These are phyloP conservation scores for Castor canadensis DNA, from an alignment of 2,113 vertebrate genomes.

Conservation along the genomic window DNA sequence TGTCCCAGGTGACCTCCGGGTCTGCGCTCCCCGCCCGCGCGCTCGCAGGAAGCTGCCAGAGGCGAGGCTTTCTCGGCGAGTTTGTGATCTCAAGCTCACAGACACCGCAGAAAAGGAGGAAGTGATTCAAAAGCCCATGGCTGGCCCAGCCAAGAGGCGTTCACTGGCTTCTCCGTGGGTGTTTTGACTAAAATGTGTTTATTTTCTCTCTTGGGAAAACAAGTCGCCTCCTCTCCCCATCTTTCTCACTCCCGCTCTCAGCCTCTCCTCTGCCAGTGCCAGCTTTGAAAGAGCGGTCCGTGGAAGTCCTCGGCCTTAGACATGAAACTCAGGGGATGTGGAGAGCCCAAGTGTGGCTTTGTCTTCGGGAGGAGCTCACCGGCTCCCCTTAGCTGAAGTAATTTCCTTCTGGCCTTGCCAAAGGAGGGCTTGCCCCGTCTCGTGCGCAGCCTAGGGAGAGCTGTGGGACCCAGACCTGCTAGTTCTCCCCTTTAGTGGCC, in stretches of 20 bases:
- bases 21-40: neutral
- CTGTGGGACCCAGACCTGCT: neutral
- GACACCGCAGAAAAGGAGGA: conserved; percentile 70
- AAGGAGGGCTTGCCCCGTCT: neutral
- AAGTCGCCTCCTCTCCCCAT: neutral
- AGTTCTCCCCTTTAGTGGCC: neutral
- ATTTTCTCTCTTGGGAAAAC: neutral
- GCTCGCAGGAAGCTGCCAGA: conserved; percentile 54
- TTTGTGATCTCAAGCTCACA: conserved; percentile 7
- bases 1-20: no score
- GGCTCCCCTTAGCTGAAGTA: conserved; percentile 22
- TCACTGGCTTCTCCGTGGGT: neutral
- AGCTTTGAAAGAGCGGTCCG: neutral
- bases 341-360: conserved; percentile 5
- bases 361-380: neutral
- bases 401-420: conserved; percentile 56
- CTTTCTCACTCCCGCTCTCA: neutral
- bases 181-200: neutral
- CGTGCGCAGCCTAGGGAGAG: neutral
- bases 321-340: neutral
- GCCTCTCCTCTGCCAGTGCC: neutral
- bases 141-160: conserved; percentile 51
- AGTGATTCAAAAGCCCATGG: conserved; percentile 66
- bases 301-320: neutral
- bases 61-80: conserved; percentile 46